A percentile compares a stretch with the other conserved stretches of the same genome.
Conservation (phyloP, 1,140 invertebrate genomes). For the Cylas formicarius region DNA sequence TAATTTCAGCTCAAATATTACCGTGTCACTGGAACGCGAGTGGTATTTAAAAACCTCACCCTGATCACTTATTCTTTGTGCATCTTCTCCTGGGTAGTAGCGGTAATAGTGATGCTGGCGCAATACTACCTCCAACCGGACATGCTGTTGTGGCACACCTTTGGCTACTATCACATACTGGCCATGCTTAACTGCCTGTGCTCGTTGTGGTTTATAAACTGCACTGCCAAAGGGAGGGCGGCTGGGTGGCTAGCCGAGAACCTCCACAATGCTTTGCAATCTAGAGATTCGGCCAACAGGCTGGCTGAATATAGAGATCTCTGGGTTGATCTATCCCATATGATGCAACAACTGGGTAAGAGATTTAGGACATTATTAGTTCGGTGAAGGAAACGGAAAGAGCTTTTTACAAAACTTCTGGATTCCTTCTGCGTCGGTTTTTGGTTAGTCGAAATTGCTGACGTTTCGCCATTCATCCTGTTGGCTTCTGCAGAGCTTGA, state of each 20-base stretch:
- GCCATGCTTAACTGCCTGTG: constrained; percentile 62
- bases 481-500: too few relatives aligned
- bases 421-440: too few relatives aligned
- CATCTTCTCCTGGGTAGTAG: constrained; percentile 54
- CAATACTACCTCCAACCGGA: constrained; percentile 60
- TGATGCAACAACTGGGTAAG: constrained; percentile 61
- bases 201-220: constrained; percentile 59
- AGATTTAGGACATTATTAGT: too few relatives aligned
- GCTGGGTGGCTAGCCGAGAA: constrained; percentile 53
- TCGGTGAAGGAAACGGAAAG: too few relatives aligned
- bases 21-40: constrained; percentile 53
- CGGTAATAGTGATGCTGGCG: constrained; percentile 53
- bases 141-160: constrained; percentile 59
- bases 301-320: constrained; percentile 56
- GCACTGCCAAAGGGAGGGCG: constrained; percentile 54
- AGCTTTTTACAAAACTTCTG: too few relatives aligned
- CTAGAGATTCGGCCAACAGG: constrained; percentile 51
- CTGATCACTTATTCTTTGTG: constrained; percentile 53
- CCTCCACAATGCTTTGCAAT: constrained; percentile 50
- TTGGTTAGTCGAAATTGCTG: too few relatives aligned
- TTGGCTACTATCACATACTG: constrained; percentile 60
- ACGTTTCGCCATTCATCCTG: too few relatives aligned
- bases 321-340: constrained; percentile 62
- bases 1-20: constrained; percentile 52
- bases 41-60: constrained; percentile 55